phyloP scores from a whole-genome alignment of 2,888 invertebrate species.

The Mayetiola destructor region DNA sequence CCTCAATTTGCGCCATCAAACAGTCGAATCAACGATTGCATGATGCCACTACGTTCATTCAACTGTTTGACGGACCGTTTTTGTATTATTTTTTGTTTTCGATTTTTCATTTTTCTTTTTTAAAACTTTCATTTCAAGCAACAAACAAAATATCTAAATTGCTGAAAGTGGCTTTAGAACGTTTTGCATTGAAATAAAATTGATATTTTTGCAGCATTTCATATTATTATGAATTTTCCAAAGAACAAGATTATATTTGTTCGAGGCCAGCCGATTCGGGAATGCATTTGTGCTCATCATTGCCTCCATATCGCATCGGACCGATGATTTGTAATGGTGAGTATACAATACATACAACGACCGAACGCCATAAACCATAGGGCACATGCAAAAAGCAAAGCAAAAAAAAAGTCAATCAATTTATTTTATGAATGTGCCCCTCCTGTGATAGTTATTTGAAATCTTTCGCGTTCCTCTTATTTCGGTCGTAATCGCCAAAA shows the following conservation, averaged over 20 bases:
- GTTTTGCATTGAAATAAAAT: not conserved
- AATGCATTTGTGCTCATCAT: slow-evolving; percentile 77
- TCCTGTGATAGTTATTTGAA: not conserved
- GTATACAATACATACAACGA: slow-evolving; percentile 17
- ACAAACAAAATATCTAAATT: not conserved
- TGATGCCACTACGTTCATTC: not conserved
- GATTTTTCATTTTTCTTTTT: not conserved
- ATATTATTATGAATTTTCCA: slow-evolving; percentile 74
- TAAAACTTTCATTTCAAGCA: not conserved
- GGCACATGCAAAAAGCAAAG: not conserved
- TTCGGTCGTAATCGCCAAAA: not conserved
- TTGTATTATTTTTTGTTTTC: not conserved
- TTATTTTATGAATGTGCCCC: not conserved
- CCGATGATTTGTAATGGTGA: slow-evolving; percentile 60
- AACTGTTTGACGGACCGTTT: not conserved
- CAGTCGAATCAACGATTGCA: not conserved
- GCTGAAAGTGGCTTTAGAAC: not conserved
- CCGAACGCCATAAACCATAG: not conserved
- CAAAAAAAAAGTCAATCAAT: not conserved
- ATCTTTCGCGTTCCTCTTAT: not conserved
- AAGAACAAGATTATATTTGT: slow-evolving; percentile 94
- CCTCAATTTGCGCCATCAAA: not conserved
- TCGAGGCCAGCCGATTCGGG: slow-evolving; percentile 84
- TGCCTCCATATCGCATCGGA: slow-evolving; percentile 65
- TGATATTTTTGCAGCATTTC: slow-evolving; percentile 41